These are phyloP conservation scores for Troglohyphantes excavatus DNA, from an alignment of 2,888 invertebrate genomes.

Conservation along the genomic window DNA sequence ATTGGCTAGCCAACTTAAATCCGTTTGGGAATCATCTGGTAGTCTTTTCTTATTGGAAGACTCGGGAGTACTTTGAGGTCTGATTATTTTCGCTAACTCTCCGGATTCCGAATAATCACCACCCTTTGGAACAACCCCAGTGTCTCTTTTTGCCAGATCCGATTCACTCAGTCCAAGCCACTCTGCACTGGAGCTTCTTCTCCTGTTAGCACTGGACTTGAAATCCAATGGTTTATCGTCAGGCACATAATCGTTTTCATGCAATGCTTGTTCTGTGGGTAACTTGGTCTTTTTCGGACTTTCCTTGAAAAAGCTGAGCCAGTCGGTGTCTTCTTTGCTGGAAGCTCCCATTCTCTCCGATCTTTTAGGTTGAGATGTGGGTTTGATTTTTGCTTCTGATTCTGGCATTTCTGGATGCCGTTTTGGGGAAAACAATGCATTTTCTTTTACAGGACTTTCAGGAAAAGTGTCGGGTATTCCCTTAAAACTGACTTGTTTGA, in stretches of 20 bases:
- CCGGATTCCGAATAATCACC: neutral
- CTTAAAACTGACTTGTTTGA: slow-evolving; percentile 73
- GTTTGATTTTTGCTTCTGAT: neutral
- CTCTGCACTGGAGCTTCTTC: slow-evolving; percentile 65
- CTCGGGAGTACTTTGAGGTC: slow-evolving; percentile 6
- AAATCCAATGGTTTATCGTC: slow-evolving; percentile 4
- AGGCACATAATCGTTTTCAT: neutral
- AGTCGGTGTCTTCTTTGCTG: slow-evolving; percentile 60
- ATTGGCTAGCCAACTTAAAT: slow-evolving; percentile 23
- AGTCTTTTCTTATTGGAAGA: neutral
- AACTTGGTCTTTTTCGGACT: slow-evolving; percentile 54
- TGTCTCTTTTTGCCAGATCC: neutral
- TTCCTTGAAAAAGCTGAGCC: slow-evolving; percentile 60
- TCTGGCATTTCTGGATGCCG: neutral
- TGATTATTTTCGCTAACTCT: neutral
- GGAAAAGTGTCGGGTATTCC: slow-evolving; percentile 4
- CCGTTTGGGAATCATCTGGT: neutral
- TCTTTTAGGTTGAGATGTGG: slow-evolving; percentile 31
- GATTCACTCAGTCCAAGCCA: slow-evolving; percentile 73
- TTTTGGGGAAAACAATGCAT: neutral
- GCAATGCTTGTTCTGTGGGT: neutral
- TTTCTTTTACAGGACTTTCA: slow-evolving; percentile 7
- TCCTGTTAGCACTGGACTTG: slow-evolving; percentile 3
- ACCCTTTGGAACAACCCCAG: neutral
- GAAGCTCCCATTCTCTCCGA: slow-evolving; percentile 38